Conservation (phyloP, 2,797 vertebrate species). For the Phataginus tetradactyla region DNA sequence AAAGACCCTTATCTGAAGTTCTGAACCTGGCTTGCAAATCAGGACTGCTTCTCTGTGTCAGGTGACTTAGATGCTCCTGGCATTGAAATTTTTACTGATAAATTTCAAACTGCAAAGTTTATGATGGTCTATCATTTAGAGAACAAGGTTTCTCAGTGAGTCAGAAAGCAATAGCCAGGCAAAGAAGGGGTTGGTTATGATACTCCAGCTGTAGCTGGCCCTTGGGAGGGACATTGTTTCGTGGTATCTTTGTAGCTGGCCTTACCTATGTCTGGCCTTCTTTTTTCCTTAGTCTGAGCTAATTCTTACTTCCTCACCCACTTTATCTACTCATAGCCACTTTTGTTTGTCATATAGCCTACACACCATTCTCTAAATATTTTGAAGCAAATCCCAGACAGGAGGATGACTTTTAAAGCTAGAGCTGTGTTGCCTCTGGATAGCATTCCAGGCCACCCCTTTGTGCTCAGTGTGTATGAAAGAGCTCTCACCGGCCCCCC, state of each 20-base stretch:
- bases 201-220: neutral
- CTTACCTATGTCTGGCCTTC: neutral
- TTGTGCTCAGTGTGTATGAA: neutral
- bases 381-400: conserved; percentile 11
- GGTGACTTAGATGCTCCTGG: neutral
- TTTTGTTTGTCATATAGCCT: conserved; percentile 3
- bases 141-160: conserved; percentile 13
- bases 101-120: conserved; percentile 16
- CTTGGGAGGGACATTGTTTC: neutral
- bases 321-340: neutral
- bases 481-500: neutral
- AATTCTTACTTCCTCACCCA: neutral
- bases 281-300: neutral
- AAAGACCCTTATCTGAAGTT: neutral
- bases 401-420: neutral
- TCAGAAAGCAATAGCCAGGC: conserved; percentile 15
- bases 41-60: neutral
- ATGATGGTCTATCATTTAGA: neutral
- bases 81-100: conserved; percentile 25
- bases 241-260: neutral
- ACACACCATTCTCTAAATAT: neutral
- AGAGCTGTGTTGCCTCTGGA: neutral
- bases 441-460: neutral
- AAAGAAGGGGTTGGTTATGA: neutral
- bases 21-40: neutral